Percentiles rank a stretch among this genome's conserved stretches.
These are phyloP conservation scores for Phoxinus phoxinus DNA, from an alignment of 2,113 vertebrate genomes.

Conservation along the genomic window DNA sequence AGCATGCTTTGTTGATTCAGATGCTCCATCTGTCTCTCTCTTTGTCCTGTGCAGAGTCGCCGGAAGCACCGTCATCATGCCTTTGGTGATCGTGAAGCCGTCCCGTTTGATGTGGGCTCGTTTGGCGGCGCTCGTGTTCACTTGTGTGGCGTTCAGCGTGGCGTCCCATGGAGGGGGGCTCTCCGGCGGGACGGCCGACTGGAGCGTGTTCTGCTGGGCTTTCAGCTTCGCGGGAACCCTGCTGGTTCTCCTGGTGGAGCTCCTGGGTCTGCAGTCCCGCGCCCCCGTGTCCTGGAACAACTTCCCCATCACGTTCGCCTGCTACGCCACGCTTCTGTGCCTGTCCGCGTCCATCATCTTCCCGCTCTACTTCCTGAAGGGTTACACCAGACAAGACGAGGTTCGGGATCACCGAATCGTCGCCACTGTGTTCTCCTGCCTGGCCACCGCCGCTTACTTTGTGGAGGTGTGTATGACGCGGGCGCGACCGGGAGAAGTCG, in stretches of 20 bases:
- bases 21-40: neutral
- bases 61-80: neutral
- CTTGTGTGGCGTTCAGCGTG: slow-evolving; percentile 69
- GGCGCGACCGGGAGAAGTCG: slow-evolving; percentile 77
- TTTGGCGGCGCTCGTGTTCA: slow-evolving; percentile 44
- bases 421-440: slow-evolving; percentile 74
- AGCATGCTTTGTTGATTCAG: neutral
- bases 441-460: slow-evolving; percentile 74
- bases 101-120: slow-evolving; percentile 43
- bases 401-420: slow-evolving; percentile 69
- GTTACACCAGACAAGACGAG: fast-evolving
- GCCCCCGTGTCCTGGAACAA: slow-evolving; percentile 79
- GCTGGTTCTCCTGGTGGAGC: slow-evolving; percentile 76
- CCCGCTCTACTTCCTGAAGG: slow-evolving; percentile 69
- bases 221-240: slow-evolving; percentile 77
- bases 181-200: slow-evolving; percentile 47
- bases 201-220: slow-evolving; percentile 80
- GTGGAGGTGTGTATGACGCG: slow-evolving; percentile 75
- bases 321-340: slow-evolving; percentile 77
- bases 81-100: slow-evolving; percentile 1
- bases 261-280: slow-evolving; percentile 68
- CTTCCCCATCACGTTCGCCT: slow-evolving; percentile 79
- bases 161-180: slow-evolving; percentile 61
- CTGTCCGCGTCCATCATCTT: slow-evolving; percentile 79
- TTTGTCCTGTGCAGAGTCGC: neutral